Percentiles rank a stretch among this genome's conserved stretches.
Evolutionary conservation across 30 jellyfish, hydroid and myxozoan species (phyloP).

Genomic region (Mastigias papua): DNA sequence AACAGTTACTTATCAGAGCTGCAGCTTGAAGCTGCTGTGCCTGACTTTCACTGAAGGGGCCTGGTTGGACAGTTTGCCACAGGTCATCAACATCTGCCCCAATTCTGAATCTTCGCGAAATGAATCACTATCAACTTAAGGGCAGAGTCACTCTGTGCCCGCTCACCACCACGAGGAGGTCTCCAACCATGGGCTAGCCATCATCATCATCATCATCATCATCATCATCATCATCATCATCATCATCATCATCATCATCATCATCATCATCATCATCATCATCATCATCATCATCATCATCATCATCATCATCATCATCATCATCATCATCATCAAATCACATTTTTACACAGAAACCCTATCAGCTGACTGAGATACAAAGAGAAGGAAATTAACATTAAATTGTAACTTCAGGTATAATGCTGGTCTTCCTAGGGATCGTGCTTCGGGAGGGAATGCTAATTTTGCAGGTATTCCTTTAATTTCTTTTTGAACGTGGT

Average conservation of each 20-base stretch:
- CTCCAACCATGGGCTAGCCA: constrained; percentile 1
- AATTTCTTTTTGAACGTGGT: too few relatives aligned
- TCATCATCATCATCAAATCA: background rate
- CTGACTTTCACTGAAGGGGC: background rate
- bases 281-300: constrained; percentile 24
- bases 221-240: constrained; percentile 21
- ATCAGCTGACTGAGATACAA: too few relatives aligned
- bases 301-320: constrained; percentile 31
- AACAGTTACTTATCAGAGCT: background rate
- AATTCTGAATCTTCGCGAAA: background rate
- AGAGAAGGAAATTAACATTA: too few relatives aligned
- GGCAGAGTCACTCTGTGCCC: background rate
- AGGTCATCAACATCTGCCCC: background rate
- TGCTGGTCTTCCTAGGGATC: too few relatives aligned
- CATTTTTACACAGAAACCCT: too few relatives aligned
- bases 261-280: constrained; percentile 24
- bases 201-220: constrained; percentile 25
- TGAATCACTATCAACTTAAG: background rate
- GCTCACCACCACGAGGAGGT: background rate
- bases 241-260: constrained; percentile 12
- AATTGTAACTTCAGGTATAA: too few relatives aligned
- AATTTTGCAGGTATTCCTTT: too few relatives aligned
- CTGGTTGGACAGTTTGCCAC: background rate
- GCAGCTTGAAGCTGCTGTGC: background rate
- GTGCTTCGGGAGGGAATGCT: too few relatives aligned